Base-by-base conservation (phyloP, 2,113 vertebrate species). In the Progne subis region DNA sequence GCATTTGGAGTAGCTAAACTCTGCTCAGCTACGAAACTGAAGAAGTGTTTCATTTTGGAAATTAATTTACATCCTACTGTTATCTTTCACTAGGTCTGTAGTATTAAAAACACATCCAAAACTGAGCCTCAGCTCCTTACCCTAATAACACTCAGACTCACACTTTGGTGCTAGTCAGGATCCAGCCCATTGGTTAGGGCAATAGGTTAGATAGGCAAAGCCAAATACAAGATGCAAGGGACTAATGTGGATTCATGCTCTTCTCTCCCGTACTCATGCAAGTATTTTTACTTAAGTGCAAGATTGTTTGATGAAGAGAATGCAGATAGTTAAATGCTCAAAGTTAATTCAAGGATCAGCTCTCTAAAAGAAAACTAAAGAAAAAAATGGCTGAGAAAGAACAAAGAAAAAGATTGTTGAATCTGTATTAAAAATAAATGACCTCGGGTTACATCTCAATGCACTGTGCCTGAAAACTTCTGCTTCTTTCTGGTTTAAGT, bases 401-500 rank as follows among this genome's bases (percentile, higher is more conserved):
- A 70, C 68, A 95, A 94, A 85, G 44, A 80, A 86, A 44, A 4
- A 11, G 47, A 67, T n/a, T 81, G 52, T 64, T 81, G 41, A 92
- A 90, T 78, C 34, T 41, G 53, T 67, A 86, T 93, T 81, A 92
- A 94, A 96, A 96, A 94, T 80, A 92, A 90, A 93, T 64, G 52
- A 88, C 72, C 88, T 84, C 76, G 72, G 60, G 64, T 93, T 92
- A 71, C 41, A 83, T 74, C 41, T 89, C 83, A 75, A 19, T 31
- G 18, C 29, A 57, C n/a, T 84, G 50, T 86, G 68, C 65, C 44
- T 93, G 82, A 83, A 93, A 94, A 93, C 28, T 41, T 37, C 47
- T 34, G n/a, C 59, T 90, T 47, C 76, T 60, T 75, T 86, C 63
- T 88, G 44, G 28, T 49, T 88, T 71, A 81, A 86, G 64, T 74